phyloP scores from a whole-genome alignment of 2,888 invertebrate species.

The Metalampra italica region DNA sequence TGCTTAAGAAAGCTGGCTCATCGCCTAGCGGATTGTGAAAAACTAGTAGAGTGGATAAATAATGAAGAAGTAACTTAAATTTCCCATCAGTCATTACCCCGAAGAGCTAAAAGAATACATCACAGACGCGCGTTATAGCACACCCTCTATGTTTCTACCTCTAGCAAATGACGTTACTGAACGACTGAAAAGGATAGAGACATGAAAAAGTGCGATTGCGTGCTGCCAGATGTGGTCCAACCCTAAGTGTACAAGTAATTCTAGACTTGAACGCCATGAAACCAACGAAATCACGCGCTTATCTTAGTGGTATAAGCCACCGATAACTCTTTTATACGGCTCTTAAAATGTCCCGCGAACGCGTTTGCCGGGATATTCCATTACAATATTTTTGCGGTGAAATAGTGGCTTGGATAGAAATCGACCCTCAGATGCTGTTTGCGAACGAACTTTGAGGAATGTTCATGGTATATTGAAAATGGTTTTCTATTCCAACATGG shows the following conservation, averaged over 20 bases:
- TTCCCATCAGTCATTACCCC: slow-evolving; percentile 85
- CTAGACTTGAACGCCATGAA: neutral
- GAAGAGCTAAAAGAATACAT: slow-evolving; percentile 86
- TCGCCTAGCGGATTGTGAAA: slow-evolving; percentile 85
- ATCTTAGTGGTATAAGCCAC: slow-evolving; percentile 8
- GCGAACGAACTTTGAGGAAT: slow-evolving; percentile 18
- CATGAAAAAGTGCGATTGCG: too few species aligned
- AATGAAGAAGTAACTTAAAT: slow-evolving; percentile 91
- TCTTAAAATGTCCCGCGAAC: slow-evolving; percentile 41
- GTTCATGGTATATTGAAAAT: slow-evolving; percentile 1
- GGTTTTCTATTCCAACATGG: too few species aligned
- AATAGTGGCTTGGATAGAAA: slow-evolving; percentile 28
- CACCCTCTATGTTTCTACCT: too few species aligned
- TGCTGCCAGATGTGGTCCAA: too few species aligned
- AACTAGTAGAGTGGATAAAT: slow-evolving; percentile 91
- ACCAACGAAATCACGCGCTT: slow-evolving; percentile 4
- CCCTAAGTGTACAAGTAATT: slow-evolving; percentile 8
- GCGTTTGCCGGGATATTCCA: slow-evolving; percentile 32
- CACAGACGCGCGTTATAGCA: too few species aligned
- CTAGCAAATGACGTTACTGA: too few species aligned
- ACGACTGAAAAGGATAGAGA: too few species aligned
- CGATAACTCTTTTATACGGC: slow-evolving; percentile 38
- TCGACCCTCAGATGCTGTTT: slow-evolving; percentile 22
- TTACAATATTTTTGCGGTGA: slow-evolving; percentile 53
- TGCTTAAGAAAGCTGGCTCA: slow-evolving; percentile 87